Base-by-base conservation (phyloP, 1,140 invertebrate species). In the Zaprionus vittiger region DNA sequence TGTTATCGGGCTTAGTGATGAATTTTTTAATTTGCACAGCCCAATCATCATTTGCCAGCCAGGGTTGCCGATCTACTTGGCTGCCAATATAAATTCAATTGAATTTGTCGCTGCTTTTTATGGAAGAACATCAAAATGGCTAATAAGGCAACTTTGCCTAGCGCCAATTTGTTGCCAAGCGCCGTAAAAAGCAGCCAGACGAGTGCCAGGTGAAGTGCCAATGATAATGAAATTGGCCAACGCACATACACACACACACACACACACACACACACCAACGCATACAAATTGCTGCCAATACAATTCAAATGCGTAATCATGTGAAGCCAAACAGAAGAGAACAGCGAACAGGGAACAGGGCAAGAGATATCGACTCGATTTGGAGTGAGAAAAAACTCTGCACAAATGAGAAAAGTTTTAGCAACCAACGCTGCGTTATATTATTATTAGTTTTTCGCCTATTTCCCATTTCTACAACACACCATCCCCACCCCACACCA, bases 371-470 rank as follows among this genome's bases (percentile, higher is more conserved):
- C 11, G 38, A 57, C 41, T 34, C n/a, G 28, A 17, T 44, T 22
- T 3, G 34, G 34, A 63, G 44, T 4, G 52, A 17, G 28, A 11
- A 34, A 54, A 66, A 71, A 73, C 75, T 80, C 64, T 49, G 79
- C 54, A 67, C 75, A 92, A 91, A 92, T 92, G 81, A 85, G 86
- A 92, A 91, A 91, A 92, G 83, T 92, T 92, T 91, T 66, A 47
- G 62, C 57, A 55, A 70, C 15, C 75, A 81, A 76, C 83, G 65
- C 72, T 77, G 75, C 73, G 74, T 86, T 75, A 83, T 83, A 89
- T 91, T 91, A 91, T 86, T 91, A 91, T 91, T 91, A 91, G 86
- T 89, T 89, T 81, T 89, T 85, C 67, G 74, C 66, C 70, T 74
- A 38, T 72, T 9, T 52, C 28, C 63, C 70, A 26, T 31, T 7